Conservation (phyloP, 37 sponge, comb jelly and placozoan species). For the Beroe ovata region DNA sequence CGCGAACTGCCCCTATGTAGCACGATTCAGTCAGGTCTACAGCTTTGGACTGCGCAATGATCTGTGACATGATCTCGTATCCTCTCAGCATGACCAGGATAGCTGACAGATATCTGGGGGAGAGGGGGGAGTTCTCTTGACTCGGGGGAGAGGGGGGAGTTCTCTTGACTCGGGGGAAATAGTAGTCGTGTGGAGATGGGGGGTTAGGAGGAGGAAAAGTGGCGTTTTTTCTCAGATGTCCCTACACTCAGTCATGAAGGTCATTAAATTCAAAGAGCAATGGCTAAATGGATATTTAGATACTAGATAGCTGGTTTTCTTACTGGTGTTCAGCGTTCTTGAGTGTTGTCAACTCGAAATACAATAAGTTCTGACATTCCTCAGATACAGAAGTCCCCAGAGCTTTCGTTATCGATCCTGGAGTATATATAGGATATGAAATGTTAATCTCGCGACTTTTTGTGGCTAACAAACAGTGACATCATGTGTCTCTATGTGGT, state of each 20-base stretch:
- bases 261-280: not conserved
- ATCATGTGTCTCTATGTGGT: no score
- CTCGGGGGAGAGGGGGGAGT: no score
- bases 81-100: conserved; percentile 50
- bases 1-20: conserved; percentile 41
- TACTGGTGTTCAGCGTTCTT: conserved; percentile 23
- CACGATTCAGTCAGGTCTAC: conserved; percentile 33
- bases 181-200: no score
- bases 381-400: not conserved
- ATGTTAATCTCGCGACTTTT: no score
- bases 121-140: no score
- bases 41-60: not conserved
- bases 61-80: conserved; percentile 5
- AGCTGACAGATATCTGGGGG: conserved; percentile 21
- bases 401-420: not conserved
- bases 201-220: no score
- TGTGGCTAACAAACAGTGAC: no score
- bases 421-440: not conserved
- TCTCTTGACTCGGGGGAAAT: no score
- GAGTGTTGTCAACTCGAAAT: conserved; percentile 7
- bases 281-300: not conserved
- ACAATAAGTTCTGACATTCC: not conserved
- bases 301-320: not conserved
- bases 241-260: no score
- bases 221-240: no score